Evolutionary conservation across 1,140 invertebrate species (phyloP), one percentile per base, ranked within the genome.

Genomic region (Anastrepha ludens): DNA sequence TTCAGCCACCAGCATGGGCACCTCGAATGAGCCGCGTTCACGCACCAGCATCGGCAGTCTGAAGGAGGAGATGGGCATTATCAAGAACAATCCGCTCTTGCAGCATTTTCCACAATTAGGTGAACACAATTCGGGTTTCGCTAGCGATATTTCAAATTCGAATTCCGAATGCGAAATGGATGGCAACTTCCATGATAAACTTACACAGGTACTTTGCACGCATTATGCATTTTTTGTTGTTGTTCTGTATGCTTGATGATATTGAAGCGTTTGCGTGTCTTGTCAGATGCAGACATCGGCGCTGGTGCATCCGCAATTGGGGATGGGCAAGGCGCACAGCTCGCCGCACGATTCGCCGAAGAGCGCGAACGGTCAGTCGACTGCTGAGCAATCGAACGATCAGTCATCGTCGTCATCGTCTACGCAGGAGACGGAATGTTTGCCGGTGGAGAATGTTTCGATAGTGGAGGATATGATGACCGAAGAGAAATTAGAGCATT

Each of bases 391-490:
- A 17, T 55, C 64, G 70, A 58, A 50, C 64, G 58, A 20, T 6
- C 29, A 59, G 39, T 15, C 47, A 86, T 59, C 60, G 13, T 81
- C 86, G 60, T 89, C 90, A 62, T 90, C 91, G 88, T 89, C 91
- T 90, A 89, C 74, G 3, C 90, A 91, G 86, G 92, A 93, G 67
- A 92, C 90, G 15, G 97, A 98, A 93, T 94, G 95, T 88, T 94
- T 97, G 65, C 97, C 97, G 9, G 96, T 97, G 90, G 97, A 97
- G 91, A 96, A 97, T 92, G 96, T 97, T 41, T 96, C 96, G 5
- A 97, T 98, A 64, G 95, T 97, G 2, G 97, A 98, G 93, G 97
- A 97, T 11, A 94, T 96, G 59, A 97, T 96, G 91, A 92, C 92
- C 81, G 94, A 96, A 78, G 95, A 96, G 74, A 93, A 94, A 81